A percentile compares a stretch with the other conserved stretches of the same genome.
Conservation (phyloP, 1,140 invertebrate genomes). For the Trichomalopsis sarcophagae region DNA sequence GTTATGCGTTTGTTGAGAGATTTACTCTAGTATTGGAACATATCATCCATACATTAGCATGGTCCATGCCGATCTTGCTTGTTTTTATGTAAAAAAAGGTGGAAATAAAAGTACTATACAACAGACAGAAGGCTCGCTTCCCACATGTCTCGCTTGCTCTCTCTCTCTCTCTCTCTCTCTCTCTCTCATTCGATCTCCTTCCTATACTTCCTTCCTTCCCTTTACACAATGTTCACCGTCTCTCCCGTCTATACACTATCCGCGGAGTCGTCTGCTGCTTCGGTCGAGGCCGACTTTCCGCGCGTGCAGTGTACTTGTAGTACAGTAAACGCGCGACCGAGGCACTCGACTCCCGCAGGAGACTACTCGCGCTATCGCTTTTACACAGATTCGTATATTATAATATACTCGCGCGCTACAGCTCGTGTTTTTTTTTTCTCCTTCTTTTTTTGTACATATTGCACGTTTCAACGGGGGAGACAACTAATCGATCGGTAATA, state of each 20-base stretch:
- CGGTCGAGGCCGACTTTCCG: slow-evolving; percentile 38
- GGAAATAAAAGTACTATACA: slow-evolving; percentile 75
- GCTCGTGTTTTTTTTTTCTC: background rate
- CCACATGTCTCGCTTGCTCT: slow-evolving; percentile 48
- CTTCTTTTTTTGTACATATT: slow-evolving; percentile 67
- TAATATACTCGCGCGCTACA: background rate
- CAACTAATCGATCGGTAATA: slow-evolving; percentile 66
- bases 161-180: slow-evolving; percentile 40
- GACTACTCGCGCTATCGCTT: background rate
- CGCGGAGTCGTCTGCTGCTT: slow-evolving; percentile 52
- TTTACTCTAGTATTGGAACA: slow-evolving; percentile 73
- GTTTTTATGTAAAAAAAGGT: slow-evolving; percentile 73
- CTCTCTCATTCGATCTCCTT: slow-evolving; percentile 37
- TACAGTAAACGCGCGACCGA: background rate
- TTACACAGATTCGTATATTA: background rate
- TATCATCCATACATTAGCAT: slow-evolving; percentile 73
- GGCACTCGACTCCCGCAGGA: background rate
- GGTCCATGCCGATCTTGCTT: slow-evolving; percentile 70
- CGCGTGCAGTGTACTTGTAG: too few relatives aligned
- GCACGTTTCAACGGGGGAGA: slow-evolving; percentile 69
- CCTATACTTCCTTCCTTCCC: slow-evolving; percentile 37
- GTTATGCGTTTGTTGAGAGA: slow-evolving; percentile 68
- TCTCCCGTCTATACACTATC: slow-evolving; percentile 23
- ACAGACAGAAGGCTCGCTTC: slow-evolving; percentile 67
- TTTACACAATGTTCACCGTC: slow-evolving; percentile 34